Evolutionary conservation across 2,797 vertebrate genomes (phyloP).

Genomic region (Rhyacichthys aspro): DNA sequence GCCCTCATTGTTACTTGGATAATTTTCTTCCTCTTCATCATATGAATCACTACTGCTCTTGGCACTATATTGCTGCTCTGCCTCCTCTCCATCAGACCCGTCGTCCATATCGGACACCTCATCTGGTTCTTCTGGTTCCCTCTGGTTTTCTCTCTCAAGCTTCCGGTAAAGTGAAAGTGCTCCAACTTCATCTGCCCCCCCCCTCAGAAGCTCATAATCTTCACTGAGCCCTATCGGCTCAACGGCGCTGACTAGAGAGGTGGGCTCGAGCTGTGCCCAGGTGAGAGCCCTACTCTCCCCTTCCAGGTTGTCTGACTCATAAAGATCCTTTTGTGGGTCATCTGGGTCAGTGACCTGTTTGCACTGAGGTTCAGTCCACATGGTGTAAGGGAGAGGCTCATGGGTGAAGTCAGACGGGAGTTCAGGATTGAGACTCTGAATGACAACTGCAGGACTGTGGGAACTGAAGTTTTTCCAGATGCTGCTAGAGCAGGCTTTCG

Average conservation of each 20-base stretch:
- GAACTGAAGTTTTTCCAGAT: slow-evolving; percentile 81
- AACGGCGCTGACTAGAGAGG: slow-evolving; percentile 54
- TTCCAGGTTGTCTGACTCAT: slow-evolving; percentile 52
- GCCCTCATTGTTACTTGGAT: slow-evolving; percentile 74
- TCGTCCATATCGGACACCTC: slow-evolving; percentile 63
- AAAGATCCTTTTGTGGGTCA: slow-evolving; percentile 57
- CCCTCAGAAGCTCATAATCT: slow-evolving; percentile 61
- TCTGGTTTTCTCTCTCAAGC: slow-evolving; percentile 50
- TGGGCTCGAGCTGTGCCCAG: slow-evolving; percentile 80
- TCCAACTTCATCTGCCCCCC: slow-evolving; percentile 47
- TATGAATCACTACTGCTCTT: slow-evolving; percentile 68
- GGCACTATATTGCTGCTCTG: slow-evolving; percentile 45
- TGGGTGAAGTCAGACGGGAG: slow-evolving; percentile 73
- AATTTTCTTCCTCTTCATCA: slow-evolving; percentile 74
- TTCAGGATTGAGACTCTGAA: slow-evolving; percentile 76
- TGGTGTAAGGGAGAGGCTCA: slow-evolving; percentile 73
- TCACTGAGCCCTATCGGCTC: slow-evolving; percentile 66
- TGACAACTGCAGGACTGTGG: slow-evolving; percentile 77
- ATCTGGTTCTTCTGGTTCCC: slow-evolving; percentile 40
- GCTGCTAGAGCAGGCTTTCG: slow-evolving; percentile 69
- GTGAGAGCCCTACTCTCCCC: slow-evolving; percentile 65
- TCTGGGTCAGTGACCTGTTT: slow-evolving; percentile 78
- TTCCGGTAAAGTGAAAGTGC: slow-evolving; percentile 56
- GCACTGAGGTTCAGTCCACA: slow-evolving; percentile 80
- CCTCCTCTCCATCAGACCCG: slow-evolving; percentile 56